Percentiles rank a stretch among this genome's conserved stretches.
These are phyloP conservation scores for Burhinus bistriatus DNA, from an alignment of 2,113 vertebrate genomes.

Conservation along the genomic window DNA sequence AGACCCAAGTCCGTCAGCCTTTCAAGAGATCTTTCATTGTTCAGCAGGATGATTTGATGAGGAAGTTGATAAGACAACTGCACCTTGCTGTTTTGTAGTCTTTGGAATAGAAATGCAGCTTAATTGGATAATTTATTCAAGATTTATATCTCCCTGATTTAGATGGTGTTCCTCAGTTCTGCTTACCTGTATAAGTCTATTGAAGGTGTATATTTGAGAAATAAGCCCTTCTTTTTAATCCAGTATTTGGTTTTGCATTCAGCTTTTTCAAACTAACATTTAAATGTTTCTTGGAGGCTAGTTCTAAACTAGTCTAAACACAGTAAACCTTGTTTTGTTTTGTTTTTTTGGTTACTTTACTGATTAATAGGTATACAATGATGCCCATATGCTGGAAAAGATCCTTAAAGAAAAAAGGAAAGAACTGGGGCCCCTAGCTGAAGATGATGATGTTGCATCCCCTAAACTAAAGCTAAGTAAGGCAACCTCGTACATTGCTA, in stretches of 20 bases:
- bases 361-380: slow-evolving; percentile 90
- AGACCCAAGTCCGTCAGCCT: no score
- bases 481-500: slow-evolving; percentile 24
- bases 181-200: neutral
- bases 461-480: slow-evolving; percentile 97
- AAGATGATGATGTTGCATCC: slow-evolving; percentile 94
- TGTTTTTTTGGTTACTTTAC: slow-evolving; percentile 36
- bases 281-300: neutral
- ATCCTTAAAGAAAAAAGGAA: slow-evolving; percentile 91
- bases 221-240: neutral
- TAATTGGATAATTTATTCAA: neutral
- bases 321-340: neutral
- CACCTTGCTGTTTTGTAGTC: neutral
- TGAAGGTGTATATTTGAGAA: neutral
- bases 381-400: slow-evolving; percentile 94
- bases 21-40: neutral
- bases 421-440: slow-evolving; percentile 89
- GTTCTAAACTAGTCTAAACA: neutral
- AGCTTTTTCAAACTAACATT: neutral
- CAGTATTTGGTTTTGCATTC: neutral
- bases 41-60: neutral
- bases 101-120: neutral
- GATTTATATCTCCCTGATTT: neutral
- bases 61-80: neutral
- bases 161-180: neutral